Conservation (phyloP, 2,113 vertebrate species). For the Shinisaurus crocodilurus region DNA sequence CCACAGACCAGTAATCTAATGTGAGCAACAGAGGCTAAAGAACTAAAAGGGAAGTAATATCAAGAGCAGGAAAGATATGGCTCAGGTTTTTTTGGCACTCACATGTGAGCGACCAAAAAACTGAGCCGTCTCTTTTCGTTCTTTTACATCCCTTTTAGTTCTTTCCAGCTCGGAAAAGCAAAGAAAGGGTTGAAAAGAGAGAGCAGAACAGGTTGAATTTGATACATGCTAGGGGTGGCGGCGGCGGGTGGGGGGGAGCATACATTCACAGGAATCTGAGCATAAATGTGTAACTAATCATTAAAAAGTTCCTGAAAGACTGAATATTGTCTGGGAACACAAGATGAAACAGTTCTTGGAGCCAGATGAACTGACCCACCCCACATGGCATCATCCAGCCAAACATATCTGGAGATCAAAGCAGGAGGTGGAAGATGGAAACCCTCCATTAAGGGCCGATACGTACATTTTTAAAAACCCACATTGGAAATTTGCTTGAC, state of each 20-base stretch:
- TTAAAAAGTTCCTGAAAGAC: constrained; percentile 51
- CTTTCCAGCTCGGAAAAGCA: neutral
- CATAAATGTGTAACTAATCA: constrained; percentile 58
- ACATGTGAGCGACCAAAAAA: no score
- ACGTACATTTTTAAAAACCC: constrained; percentile 26
- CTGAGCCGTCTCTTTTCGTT: neutral
- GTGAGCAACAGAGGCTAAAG: no score
- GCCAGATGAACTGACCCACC: constrained; percentile 58
- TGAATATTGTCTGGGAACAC: constrained; percentile 34
- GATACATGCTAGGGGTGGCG: constrained; percentile 15
- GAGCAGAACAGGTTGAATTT: constrained; percentile 9
- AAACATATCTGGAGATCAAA: constrained; percentile 49
- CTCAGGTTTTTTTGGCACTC: no score
- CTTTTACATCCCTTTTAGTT: neutral
- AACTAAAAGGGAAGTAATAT: no score
- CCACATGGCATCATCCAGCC: constrained; percentile 38
- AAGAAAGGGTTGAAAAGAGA: neutral
- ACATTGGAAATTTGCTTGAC: constrained; percentile 1
- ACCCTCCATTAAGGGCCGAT: constrained; percentile 32
- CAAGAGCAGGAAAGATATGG: no score
- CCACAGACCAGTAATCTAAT: neutral
- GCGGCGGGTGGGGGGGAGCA: constrained; percentile 31
- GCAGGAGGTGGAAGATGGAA: constrained; percentile 40
- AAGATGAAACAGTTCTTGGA: constrained; percentile 49
- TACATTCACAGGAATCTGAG: constrained; percentile 38